Evolutionary conservation across 30 jellyfish, hydroid and myxozoan species (phyloP).

Genomic region (Aurelia sp.): DNA sequence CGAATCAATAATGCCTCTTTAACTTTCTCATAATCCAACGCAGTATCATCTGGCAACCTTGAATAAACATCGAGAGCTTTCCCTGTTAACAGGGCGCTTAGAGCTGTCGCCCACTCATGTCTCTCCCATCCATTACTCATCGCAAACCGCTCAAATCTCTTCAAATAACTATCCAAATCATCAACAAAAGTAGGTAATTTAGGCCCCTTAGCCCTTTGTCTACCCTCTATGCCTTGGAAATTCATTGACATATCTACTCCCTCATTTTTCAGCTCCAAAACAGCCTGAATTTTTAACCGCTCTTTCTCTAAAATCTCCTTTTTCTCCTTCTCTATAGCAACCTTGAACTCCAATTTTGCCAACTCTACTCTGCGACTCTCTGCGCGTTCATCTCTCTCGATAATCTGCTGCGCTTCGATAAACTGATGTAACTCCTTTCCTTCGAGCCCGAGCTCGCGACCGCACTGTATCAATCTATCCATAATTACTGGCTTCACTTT

Average conservation of each 20-base stretch:
- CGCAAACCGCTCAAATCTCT: conserved; percentile 73
- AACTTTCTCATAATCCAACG: conserved; percentile 53
- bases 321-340: no score
- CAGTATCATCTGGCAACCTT: conserved; percentile 41
- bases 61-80: conserved; percentile 52
- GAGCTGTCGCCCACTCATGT: conserved; percentile 50
- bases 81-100: conserved; percentile 59
- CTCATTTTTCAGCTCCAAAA: conserved; percentile 48
- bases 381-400: no score
- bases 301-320: neutral
- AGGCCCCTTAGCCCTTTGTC: no score
- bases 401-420: conserved; percentile 49
- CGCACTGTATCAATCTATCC: neutral
- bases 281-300: conserved; percentile 39
- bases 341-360: no score
- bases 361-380: no score
- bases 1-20: conserved; percentile 50
- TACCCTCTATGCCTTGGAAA: neutral
- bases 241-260: conserved; percentile 44
- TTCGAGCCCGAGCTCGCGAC: conserved; percentile 53
- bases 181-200: no score
- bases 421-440: conserved; percentile 38
- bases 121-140: conserved; percentile 52
- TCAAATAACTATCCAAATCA: conserved; percentile 68
- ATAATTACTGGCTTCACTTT: no score